Percentiles rank a stretch among this genome's conserved stretches.
These are phyloP conservation scores for Araneus ventricosus DNA, from an alignment of 1,140 invertebrate species.

Conservation along the genomic window DNA sequence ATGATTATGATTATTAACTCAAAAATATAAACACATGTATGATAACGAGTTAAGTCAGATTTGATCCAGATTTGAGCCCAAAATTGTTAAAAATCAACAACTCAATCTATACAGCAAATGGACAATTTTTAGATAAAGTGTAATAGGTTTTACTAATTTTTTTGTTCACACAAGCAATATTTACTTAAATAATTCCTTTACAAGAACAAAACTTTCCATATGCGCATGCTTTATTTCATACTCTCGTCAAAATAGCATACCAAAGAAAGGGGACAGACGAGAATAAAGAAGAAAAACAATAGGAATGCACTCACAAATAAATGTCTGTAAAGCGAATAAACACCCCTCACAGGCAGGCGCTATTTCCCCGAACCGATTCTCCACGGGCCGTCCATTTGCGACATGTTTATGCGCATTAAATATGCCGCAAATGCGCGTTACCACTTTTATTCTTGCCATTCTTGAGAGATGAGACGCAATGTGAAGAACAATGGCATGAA, in stretches of 20 bases:
- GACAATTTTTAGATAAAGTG: too few relatives aligned
- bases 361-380: not conserved
- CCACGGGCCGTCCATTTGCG: slow-evolving; percentile 36
- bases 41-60: too few relatives aligned
- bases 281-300: slow-evolving; percentile 7
- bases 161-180: too few relatives aligned
- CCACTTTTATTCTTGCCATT: not conserved
- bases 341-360: not conserved
- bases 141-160: too few relatives aligned
- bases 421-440: slow-evolving; percentile 46
- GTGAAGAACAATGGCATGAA: not conserved
- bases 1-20: too few relatives aligned
- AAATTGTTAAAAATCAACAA: too few relatives aligned
- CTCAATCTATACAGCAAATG: too few relatives aligned
- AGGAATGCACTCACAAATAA: not conserved
- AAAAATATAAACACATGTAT: too few relatives aligned
- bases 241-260: not conserved
- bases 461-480: not conserved
- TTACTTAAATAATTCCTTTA: too few relatives aligned
- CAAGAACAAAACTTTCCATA: not conserved
- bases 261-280: not conserved
- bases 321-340: slow-evolving; percentile 9
- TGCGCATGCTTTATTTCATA: not conserved
- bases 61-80: too few relatives aligned
- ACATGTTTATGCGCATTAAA: slow-evolving; percentile 54